Percentiles rank a stretch among this genome's conserved stretches.
phyloP scores from a whole-genome alignment of 2,888 invertebrate species.

The Copidosoma aretas region DNA sequence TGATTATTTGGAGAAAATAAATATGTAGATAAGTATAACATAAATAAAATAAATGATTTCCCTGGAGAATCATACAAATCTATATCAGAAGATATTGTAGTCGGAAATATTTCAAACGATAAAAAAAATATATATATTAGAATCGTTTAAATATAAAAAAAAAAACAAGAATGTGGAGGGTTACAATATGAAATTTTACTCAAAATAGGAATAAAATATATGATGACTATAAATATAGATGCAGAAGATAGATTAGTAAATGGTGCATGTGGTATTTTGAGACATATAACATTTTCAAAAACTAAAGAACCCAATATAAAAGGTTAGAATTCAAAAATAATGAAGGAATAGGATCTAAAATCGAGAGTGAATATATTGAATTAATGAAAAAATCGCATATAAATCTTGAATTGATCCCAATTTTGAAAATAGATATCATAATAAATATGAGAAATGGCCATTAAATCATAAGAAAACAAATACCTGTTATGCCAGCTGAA shows the following conservation, averaged over 20 bases:
- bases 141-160: too few species aligned
- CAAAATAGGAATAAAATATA: conserved; percentile 17
- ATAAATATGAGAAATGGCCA: background rate
- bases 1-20: too few species aligned
- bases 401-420: background rate
- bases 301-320: background rate
- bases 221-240: conserved; percentile 29
- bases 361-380: background rate
- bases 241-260: conserved; percentile 33
- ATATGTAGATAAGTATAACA: too few species aligned
- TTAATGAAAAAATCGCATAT: background rate
- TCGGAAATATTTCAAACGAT: too few species aligned
- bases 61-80: too few species aligned
- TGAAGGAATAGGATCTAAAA: background rate
- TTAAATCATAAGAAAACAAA: conserved; percentile 22
- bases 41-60: too few species aligned
- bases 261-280: conserved; percentile 25
- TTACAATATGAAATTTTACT: too few species aligned
- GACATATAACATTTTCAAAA: conserved; percentile 15
- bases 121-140: too few species aligned
- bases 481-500: conserved; percentile 33
- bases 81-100: too few species aligned
- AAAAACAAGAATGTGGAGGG: too few species aligned
- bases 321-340: conserved; percentile 16
- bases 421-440: background rate